Evolutionary conservation across 2,113 vertebrate species (phyloP).

Genomic region (Proteles cristata): DNA sequence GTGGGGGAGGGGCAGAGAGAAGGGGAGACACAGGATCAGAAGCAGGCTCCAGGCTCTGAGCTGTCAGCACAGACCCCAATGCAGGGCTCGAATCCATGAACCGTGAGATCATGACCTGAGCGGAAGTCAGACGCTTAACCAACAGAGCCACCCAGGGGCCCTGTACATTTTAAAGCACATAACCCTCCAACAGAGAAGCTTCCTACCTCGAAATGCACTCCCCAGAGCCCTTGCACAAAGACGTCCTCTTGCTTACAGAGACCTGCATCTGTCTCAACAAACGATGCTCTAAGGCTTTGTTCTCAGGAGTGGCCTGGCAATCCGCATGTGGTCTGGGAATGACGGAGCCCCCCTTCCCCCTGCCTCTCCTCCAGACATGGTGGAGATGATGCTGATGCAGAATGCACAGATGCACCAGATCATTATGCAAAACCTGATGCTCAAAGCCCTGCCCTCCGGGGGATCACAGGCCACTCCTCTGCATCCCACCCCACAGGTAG

Average conservation of each 20-base stretch:
- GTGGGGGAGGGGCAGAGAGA: too few species aligned
- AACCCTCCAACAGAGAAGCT: background rate
- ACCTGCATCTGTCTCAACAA: background rate
- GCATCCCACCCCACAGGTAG: constrained; percentile 80
- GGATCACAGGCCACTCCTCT: constrained; percentile 13
- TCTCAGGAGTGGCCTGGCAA: fast-evolving
- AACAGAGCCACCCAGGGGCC: too few species aligned
- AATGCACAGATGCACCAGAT: constrained; percentile 94
- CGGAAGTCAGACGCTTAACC: too few species aligned
- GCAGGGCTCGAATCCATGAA: too few species aligned
- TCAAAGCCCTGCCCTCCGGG: constrained; percentile 88
- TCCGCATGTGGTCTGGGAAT: fast-evolving
- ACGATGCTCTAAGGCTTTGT: too few species aligned
- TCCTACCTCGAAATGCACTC: fast-evolving
- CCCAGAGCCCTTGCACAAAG: background rate
- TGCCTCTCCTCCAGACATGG: constrained; percentile 86
- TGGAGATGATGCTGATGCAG: constrained; percentile 94
- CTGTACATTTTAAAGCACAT: too few species aligned
- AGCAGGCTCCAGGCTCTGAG: too few species aligned
- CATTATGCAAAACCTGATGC: constrained; percentile 94
- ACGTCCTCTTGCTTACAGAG: background rate
- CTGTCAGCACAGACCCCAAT: too few species aligned
- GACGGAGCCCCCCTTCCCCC: background rate
- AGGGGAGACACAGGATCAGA: too few species aligned
- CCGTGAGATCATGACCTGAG: too few species aligned